A percentile compares a stretch with the other conserved stretches of the same genome.
Evolutionary conservation across 1,140 invertebrate species (phyloP).

Genomic region (Idris sp.): DNA sequence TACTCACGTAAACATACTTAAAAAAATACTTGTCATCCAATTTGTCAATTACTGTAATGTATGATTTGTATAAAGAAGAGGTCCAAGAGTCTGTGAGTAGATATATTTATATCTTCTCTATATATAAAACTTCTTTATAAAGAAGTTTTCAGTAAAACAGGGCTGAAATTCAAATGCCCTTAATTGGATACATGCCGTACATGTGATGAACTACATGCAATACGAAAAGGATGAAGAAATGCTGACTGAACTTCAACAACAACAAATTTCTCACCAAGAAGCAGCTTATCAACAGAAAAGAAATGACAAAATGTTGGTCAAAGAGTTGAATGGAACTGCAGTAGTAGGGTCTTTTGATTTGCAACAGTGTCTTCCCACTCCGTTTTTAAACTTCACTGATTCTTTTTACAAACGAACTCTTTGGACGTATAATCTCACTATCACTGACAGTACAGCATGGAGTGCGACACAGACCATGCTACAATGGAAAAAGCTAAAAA

Average conservation of each 20-base stretch:
- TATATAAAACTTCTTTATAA: no score
- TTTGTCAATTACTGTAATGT: constrained; percentile 27
- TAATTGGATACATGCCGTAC: constrained; percentile 57
- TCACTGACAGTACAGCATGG: constrained; percentile 65
- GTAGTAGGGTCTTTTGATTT: constrained; percentile 18
- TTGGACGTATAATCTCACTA: constrained; percentile 72
- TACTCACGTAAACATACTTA: constrained; percentile 20
- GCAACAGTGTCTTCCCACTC: constrained; percentile 68
- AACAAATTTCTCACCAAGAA: constrained; percentile 30
- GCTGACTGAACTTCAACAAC: constrained; percentile 12
- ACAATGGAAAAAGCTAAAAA: constrained; percentile 61
- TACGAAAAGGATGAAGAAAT: constrained; percentile 34
- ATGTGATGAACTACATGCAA: constrained; percentile 47
- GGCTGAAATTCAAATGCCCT: constrained; percentile 58
- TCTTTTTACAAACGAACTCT: constrained; percentile 69
- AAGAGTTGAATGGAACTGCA: constrained; percentile 3
- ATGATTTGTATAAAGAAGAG: constrained; percentile 18
- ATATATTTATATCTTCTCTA: no score
- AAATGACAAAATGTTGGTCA: constrained; percentile 11
- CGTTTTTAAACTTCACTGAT: constrained; percentile 57
- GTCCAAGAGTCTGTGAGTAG: constrained; percentile 31
- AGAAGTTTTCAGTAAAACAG: constrained; percentile 42
- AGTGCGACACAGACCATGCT: constrained; percentile 65
- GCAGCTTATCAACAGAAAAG: constrained; percentile 32
- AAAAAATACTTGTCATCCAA: constrained; percentile 28